phyloP scores from a whole-genome alignment of 2,797 vertebrate genomes.

The Pseudotriccus pelzelni region DNA sequence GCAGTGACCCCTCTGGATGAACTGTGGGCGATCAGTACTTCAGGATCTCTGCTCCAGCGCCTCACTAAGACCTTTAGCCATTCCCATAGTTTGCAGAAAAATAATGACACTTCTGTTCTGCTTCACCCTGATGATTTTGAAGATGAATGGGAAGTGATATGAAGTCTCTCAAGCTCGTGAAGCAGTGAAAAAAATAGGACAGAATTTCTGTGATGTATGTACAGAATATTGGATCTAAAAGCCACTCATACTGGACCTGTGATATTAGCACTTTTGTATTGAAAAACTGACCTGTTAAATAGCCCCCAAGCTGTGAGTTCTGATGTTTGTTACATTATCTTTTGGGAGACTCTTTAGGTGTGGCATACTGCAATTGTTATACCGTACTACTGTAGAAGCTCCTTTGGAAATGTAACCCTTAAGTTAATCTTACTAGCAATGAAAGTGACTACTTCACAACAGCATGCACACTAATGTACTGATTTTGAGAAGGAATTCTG shows the following conservation, averaged over 20 bases:
- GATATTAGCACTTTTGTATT: conserved; percentile 52
- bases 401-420: conserved; percentile 37
- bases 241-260: conserved; percentile 1
- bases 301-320: conserved; percentile 48
- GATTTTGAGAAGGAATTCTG: conserved; percentile 49
- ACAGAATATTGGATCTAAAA: conserved; percentile 40
- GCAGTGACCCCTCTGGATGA: conserved; percentile 90
- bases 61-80: conserved; percentile 91
- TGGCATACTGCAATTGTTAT: conserved; percentile 26
- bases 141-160: conserved; percentile 97
- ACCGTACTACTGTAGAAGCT: conserved; percentile 1
- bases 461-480: conserved; percentile 61
- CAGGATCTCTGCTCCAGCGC: conserved; percentile 87
- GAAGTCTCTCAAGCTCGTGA: conserved; percentile 49
- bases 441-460: conserved; percentile 10
- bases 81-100: conserved; percentile 61
- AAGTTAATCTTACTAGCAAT: conserved; percentile 24
- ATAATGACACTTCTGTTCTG: conserved; percentile 50
- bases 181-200: background rate
- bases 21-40: conserved; percentile 87
- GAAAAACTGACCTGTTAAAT: conserved; percentile 26
- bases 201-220: background rate
- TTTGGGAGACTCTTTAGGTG: conserved; percentile 43
- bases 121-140: conserved; percentile 86
- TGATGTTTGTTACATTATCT: conserved; percentile 36